These are phyloP conservation scores for Atrichornis clamosus DNA, from an alignment of 2,113 vertebrate genomes.

Conservation along the genomic window DNA sequence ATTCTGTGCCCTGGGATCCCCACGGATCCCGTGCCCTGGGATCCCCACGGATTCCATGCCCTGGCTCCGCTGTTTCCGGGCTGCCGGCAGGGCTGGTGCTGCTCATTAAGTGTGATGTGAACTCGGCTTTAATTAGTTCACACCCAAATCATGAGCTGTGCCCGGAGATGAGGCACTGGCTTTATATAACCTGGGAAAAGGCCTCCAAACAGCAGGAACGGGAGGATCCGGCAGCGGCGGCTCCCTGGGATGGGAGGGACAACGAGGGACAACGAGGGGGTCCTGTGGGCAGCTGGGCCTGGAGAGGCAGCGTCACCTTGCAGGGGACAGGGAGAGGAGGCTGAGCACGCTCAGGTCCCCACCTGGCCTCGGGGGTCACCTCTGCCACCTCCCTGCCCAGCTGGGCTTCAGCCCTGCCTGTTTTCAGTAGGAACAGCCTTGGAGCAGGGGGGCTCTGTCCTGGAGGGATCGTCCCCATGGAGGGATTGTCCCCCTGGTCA, in stretches of 20 bases:
- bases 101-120: not conserved
- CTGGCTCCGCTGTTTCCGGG: rapidly evolving
- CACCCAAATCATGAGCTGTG: not conserved
- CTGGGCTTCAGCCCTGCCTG: not conserved
- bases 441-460: not conserved
- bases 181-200: not conserved
- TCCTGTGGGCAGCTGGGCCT: rapidly evolving
- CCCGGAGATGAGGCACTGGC: not conserved
- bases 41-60: too few relatives aligned
- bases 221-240: not conserved
- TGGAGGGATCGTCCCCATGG: not conserved
- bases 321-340: not conserved
- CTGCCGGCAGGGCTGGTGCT: not conserved
- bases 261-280: not conserved
- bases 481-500: not conserved
- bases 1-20: rapidly evolving
- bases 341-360: not conserved
- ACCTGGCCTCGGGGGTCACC: not conserved
- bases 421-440: not conserved
- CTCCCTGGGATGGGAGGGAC: too few relatives aligned
- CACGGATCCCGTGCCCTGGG: rapidly evolving
- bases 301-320: not conserved
- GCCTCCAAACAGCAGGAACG: rapidly evolving
- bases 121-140: not conserved
- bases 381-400: not conserved